Base-by-base conservation (phyloP, 2,113 vertebrate species). In the Sapayoa aenigma region DNA sequence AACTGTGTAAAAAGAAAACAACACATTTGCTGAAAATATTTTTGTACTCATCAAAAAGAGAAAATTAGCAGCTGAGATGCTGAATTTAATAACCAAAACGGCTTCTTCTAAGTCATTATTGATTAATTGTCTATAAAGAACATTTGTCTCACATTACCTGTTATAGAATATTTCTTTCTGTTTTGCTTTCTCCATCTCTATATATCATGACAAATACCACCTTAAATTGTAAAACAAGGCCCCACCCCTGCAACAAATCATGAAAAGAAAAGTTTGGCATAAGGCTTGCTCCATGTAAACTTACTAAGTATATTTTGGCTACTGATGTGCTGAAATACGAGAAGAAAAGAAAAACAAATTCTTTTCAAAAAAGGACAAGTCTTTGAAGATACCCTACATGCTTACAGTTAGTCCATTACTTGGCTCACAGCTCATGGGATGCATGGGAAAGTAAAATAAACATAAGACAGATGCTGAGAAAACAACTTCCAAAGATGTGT, bases 261-360 rank as follows among this genome's bases (percentile, higher is more conserved):
- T 10, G 35, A 60, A 78, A 83, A 87, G 52, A 79, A 69, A 92
- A 79, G 42, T 87, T 62, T 94, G 92, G 80, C 90, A 62, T 52
- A 84, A 89, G 23, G 66, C 49, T 78, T 79, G 72, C 56, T 90
- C 66, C 30, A 65, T 66, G 53, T 94, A 93, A 95, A 88, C 56
- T 80, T 84, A 63, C 23, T 84, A 90, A 93, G 80, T 68, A 84
- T 68, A 72, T 91, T 79, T 96, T 97, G 86, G 88, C 76, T 97
- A 95, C 92, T 58, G 69, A 95, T 93, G 88, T 78, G 56, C 83
- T 94, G 69, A 94, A 93, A 83, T 24, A 89, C 2, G 58, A 93
- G 74, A 95, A 83, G 77, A 86, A 93, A 84, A 65, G 84, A 72
- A 93, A 96, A 96, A 73, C 33, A 94, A 91, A 44, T 78, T 41